Conservation (phyloP, 2,113 vertebrate genomes). For the Tyto alba region DNA sequence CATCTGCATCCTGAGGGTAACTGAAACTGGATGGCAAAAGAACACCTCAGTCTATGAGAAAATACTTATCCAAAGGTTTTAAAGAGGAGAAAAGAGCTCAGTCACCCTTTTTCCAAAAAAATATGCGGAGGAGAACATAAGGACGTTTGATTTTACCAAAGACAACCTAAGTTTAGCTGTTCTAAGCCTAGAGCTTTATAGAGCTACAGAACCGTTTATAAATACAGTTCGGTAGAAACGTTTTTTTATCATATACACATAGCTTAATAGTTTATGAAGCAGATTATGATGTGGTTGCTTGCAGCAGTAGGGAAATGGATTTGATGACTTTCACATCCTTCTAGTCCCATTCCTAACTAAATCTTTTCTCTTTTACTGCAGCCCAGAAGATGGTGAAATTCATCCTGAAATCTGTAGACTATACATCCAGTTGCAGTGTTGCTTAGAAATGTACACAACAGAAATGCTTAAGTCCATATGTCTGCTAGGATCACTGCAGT, state of each 20-base stretch:
- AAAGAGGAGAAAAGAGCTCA: not conserved
- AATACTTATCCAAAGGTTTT: not conserved
- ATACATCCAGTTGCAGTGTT: conserved; percentile 97
- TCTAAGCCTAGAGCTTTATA: not conserved
- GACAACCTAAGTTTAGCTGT: not conserved
- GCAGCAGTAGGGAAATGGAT: not conserved
- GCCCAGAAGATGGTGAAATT: conserved; percentile 96
- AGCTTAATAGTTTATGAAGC: not conserved
- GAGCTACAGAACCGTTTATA: not conserved
- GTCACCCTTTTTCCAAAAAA: not conserved
- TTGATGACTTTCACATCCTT: not conserved
- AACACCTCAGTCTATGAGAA: not conserved
- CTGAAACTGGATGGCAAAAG: not conserved
- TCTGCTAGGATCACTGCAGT: conserved; percentile 92
- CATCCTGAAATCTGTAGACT: conserved; percentile 97
- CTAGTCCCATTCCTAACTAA: not conserved
- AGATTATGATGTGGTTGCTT: not conserved
- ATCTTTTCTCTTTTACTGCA: conserved; percentile 65
- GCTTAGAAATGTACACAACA: conserved; percentile 97
- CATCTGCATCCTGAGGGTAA: not conserved
- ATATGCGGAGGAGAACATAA: not conserved
- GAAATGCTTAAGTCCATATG: conserved; percentile 98
- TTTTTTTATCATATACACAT: not conserved
- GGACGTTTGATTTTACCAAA: not conserved
- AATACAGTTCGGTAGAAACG: not conserved